Conservation (phyloP, 2,888 invertebrate species). For the Trachelus iudaicus region DNA sequence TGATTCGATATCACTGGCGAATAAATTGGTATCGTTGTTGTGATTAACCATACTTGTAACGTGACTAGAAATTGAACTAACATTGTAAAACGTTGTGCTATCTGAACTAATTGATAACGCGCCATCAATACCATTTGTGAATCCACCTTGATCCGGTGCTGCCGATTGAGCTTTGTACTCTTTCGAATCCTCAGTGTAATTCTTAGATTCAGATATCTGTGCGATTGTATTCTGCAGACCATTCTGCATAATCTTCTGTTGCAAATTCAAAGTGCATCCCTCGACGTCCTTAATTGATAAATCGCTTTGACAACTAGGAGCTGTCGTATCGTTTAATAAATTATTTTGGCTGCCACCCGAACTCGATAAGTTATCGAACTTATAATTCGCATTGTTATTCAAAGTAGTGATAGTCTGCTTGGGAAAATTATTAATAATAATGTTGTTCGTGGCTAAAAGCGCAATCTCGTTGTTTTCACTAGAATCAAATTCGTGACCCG, state of each 20-base stretch:
- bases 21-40: constrained; percentile 35
- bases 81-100: constrained; percentile 25
- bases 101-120: constrained; percentile 15
- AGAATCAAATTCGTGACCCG: constrained; percentile 26
- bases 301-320: neutral
- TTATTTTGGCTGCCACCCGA: neutral
- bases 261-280: constrained; percentile 34
- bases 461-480: constrained; percentile 19
- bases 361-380: constrained; percentile 14
- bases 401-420: constrained; percentile 33
- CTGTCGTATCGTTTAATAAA: neutral
- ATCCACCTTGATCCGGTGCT: constrained; percentile 8
- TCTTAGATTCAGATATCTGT: constrained; percentile 42
- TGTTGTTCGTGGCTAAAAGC: constrained; percentile 30
- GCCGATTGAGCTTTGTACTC: constrained; percentile 23
- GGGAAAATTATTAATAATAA: constrained; percentile 33
- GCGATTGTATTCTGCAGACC: constrained; percentile 51
- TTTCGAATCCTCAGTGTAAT: constrained; percentile 16
- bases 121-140: constrained; percentile 10
- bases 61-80: constrained; percentile 42
- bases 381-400: constrained; percentile 27
- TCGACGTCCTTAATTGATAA: constrained; percentile 1
- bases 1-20: constrained; percentile 38
- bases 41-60: constrained; percentile 34
- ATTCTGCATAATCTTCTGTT: constrained; percentile 54